Percentiles rank a stretch among this genome's conserved stretches.
Evolutionary conservation across 23 tunicate genomes (phyloP).

Genomic region (Halocynthia aurantium): DNA sequence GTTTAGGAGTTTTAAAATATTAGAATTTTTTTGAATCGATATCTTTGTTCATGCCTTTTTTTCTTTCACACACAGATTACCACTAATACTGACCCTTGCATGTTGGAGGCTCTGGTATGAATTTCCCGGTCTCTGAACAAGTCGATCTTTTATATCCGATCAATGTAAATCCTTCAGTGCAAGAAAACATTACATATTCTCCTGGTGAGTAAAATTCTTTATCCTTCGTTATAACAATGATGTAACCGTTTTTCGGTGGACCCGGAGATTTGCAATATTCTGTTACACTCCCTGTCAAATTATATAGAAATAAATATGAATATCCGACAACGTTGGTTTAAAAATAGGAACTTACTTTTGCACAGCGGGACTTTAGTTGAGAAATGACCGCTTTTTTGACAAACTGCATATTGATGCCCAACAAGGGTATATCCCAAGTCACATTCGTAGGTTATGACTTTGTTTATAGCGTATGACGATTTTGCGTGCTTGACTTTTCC

Average conservation of each 20-base stretch:
- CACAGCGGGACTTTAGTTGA: slow-evolving; percentile 10
- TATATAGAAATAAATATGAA: background rate
- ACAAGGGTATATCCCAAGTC: slow-evolving; percentile 23
- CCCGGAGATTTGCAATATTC: slow-evolving; percentile 1
- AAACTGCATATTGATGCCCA: background rate
- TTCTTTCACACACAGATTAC: background rate
- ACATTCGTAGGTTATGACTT: slow-evolving; percentile 11
- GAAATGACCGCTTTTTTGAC: background rate
- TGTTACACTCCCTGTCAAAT: background rate
- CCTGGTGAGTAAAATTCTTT: slow-evolving; percentile 2
- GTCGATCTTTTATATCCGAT: slow-evolving; percentile 3
- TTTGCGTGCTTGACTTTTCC: slow-evolving; percentile 1
- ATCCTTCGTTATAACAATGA: background rate
- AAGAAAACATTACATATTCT: slow-evolving; percentile 17
- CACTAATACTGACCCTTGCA: background rate
- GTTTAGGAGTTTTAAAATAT: background rate
- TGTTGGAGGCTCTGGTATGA: slow-evolving; percentile 1
- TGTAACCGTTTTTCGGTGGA: slow-evolving; percentile 12
- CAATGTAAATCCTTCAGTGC: slow-evolving; percentile 10
- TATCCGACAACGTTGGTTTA: background rate
- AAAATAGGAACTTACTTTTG: background rate
- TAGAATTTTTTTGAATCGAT: background rate
- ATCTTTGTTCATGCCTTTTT: background rate
- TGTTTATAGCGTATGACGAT: slow-evolving; percentile 11
- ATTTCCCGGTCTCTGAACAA: slow-evolving; percentile 4